Conservation (phyloP, 2,113 vertebrate genomes). For the Orycteropus afer region DNA sequence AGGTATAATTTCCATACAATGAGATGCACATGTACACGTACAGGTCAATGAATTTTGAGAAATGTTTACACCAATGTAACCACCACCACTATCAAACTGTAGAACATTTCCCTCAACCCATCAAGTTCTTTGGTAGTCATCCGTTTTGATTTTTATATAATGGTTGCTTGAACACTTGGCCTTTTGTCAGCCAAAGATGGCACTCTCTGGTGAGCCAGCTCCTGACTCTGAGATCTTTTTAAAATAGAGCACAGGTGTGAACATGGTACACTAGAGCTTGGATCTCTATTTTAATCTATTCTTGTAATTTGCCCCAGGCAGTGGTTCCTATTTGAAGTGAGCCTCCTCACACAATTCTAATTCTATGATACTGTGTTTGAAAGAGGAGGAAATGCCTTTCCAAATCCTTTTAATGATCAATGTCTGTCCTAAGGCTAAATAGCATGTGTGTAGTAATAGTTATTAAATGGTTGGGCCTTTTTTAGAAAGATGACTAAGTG, state of each 20-base stretch:
- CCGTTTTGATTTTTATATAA: conserved; percentile 20
- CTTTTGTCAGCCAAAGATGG: not conserved
- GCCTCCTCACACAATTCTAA: not conserved
- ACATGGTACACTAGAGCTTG: not conserved
- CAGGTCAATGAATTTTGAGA: not conserved
- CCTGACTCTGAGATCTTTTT: not conserved
- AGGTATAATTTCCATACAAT: conserved; percentile 6
- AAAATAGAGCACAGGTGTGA: conserved; percentile 53
- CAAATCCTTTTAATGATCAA: not conserved
- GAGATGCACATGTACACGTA: not conserved
- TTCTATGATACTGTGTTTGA: not conserved
- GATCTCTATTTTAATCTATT: conserved; percentile 24
- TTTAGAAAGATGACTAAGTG: conserved; percentile 48
- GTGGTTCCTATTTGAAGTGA: not conserved
- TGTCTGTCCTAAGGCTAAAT: not conserved
- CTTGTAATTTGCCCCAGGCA: not conserved
- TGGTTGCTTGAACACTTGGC: not conserved
- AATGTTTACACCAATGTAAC: not conserved
- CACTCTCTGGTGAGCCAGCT: not conserved
- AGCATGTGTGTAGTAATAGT: not conserved
- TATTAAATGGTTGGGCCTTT: not conserved
- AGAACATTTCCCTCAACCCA: not conserved
- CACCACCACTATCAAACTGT: not conserved
- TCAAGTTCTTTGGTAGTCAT: conserved; percentile 1
- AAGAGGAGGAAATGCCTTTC: conserved; percentile 14